phyloP scores from a whole-genome alignment of 2,113 vertebrate species.

The Promerops cafer region DNA sequence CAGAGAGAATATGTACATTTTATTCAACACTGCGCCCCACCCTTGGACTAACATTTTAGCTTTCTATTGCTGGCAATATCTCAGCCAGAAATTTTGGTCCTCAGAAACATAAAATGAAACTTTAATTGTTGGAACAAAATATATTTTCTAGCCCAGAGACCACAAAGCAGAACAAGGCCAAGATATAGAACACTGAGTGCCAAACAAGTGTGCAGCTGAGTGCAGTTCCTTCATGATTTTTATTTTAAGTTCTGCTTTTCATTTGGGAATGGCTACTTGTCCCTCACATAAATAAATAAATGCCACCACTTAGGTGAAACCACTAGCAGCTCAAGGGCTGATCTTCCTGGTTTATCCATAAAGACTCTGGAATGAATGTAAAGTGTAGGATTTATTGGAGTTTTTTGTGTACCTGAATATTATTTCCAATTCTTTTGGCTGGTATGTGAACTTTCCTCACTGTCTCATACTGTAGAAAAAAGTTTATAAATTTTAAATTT shows the following conservation, averaged over 20 bases:
- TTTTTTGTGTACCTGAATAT: neutral
- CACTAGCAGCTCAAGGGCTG: neutral
- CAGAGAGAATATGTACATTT: neutral
- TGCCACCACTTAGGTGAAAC: neutral
- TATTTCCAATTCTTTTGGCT: neutral
- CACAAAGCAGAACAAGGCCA: slow-evolving; percentile 4
- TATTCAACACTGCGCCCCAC: neutral
- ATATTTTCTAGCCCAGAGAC: neutral
- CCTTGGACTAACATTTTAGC: neutral
- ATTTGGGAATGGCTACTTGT: neutral
- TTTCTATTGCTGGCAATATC: neutral
- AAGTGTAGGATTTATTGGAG: neutral
- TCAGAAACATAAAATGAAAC: neutral
- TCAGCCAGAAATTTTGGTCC: neutral
- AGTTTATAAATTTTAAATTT: neutral
- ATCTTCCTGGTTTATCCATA: neutral
- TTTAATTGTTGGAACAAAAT: neutral
- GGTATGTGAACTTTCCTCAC: neutral
- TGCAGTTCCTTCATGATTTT: neutral
- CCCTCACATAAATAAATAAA: neutral
- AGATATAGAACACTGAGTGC: neutral
- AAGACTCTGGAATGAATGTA: neutral
- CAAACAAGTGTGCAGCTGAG: neutral
- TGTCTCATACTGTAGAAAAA: neutral
- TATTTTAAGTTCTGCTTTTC: neutral